Conservation (phyloP, 2,888 invertebrate species). For the Eristalinus aeneus region DNA sequence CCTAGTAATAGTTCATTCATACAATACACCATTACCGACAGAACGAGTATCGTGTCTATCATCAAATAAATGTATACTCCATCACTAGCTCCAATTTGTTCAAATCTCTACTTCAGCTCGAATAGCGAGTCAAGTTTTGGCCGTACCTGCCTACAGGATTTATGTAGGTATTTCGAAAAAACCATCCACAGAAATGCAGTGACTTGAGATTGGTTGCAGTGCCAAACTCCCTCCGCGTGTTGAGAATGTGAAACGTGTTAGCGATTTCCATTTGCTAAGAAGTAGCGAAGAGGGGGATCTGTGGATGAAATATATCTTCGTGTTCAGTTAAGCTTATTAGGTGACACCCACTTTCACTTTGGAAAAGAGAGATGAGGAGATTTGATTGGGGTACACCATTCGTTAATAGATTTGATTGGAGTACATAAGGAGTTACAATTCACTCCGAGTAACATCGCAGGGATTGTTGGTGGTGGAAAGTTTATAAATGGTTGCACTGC, state of each 20-base stretch:
- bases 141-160: no score
- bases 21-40: no score
- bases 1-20: no score
- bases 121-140: no score
- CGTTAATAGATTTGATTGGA: no score
- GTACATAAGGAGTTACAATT: not conserved
- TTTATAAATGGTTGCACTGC: not conserved
- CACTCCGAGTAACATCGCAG: not conserved
- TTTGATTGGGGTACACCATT: not conserved
- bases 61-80: no score
- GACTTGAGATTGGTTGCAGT: not conserved
- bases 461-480: not conserved
- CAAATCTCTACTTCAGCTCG: no score
- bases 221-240: not conserved
- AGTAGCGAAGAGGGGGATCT: not conserved
- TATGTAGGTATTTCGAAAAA: not conserved
- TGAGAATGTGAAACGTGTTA: not conserved
- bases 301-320: not conserved
- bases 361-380: not conserved
- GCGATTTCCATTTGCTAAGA: not conserved
- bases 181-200: not conserved
- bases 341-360: conserved; percentile 18
- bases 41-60: no score
- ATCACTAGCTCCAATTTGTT: no score
- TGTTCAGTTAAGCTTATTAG: not conserved